Conservation (phyloP, 2,797 vertebrate species). For the Brachymystax lenok region DNA sequence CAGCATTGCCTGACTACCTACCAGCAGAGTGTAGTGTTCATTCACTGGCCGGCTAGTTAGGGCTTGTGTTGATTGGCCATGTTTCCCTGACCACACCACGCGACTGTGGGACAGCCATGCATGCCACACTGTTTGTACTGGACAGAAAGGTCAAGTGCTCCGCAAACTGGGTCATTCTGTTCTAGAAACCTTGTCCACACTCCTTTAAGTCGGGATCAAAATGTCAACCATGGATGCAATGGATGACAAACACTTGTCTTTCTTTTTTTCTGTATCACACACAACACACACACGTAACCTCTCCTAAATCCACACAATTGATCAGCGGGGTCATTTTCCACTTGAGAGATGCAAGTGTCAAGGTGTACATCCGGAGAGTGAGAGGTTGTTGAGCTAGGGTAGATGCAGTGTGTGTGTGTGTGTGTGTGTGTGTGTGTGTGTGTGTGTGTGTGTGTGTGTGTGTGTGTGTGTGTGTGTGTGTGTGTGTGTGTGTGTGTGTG, state of each 20-base stretch:
- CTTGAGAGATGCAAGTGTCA: not conserved
- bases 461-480: slow-evolving; percentile 1
- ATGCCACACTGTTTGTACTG: not conserved
- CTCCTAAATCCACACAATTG: slow-evolving; percentile 9
- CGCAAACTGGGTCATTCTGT: not conserved
- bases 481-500: not conserved
- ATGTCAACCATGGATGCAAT: slow-evolving; percentile 68
- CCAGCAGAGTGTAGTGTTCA: not conserved
- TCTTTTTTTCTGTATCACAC: not conserved
- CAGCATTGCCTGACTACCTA: not conserved
- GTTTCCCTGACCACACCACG: not conserved
- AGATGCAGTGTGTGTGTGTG: not conserved
- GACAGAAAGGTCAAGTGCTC: not conserved
- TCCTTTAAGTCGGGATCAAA: slow-evolving; percentile 19
- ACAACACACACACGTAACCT: not conserved
- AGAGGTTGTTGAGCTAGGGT: not conserved
- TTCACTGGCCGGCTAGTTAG: not conserved
- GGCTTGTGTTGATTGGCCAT: not conserved
- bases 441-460: slow-evolving; percentile 2
- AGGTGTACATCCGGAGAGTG: not conserved
- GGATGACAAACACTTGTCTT: slow-evolving; percentile 50
- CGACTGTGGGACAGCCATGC: not conserved
- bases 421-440: slow-evolving; percentile 3
- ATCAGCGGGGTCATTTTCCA: slow-evolving; percentile 12
- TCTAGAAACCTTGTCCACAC: not conserved